phyloP scores from a whole-genome alignment of 1,140 invertebrate genomes.

The Drosophila quadrilineata region DNA sequence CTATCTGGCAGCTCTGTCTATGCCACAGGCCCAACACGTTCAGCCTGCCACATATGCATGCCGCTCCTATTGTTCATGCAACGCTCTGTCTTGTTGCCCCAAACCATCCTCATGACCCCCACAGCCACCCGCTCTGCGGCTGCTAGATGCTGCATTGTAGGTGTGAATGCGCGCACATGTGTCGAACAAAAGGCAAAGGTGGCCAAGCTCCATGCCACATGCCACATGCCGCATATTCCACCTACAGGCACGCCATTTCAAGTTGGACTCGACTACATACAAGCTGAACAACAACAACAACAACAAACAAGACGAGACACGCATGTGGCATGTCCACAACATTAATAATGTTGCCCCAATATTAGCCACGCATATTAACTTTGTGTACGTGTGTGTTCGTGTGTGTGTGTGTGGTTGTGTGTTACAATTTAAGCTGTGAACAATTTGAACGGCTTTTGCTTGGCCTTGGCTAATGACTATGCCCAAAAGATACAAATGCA shows the following conservation, averaged over 20 bases:
- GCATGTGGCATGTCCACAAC: constrained; percentile 58
- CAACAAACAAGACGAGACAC: constrained; percentile 20
- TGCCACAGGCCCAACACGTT: no score
- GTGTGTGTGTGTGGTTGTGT: constrained; percentile 23
- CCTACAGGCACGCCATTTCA: neutral
- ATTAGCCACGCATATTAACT: constrained; percentile 76
- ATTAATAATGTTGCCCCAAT: constrained; percentile 70
- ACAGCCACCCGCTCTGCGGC: neutral
- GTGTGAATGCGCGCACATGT: constrained; percentile 76
- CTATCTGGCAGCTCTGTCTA: constrained; percentile 62
- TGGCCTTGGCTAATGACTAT: neutral
- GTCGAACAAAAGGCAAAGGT: constrained; percentile 64
- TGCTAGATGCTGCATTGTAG: constrained; percentile 51
- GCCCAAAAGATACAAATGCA: neutral
- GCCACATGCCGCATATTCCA: neutral
- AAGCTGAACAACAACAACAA: neutral
- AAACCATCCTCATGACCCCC: neutral
- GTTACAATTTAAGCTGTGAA: constrained; percentile 12
- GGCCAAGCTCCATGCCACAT: constrained; percentile 3
- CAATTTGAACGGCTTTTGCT: constrained; percentile 1
- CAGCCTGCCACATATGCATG: neutral
- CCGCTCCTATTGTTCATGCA: constrained; percentile 17
- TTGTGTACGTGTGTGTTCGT: constrained; percentile 35
- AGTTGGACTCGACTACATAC: constrained; percentile 16
- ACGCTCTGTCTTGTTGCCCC: neutral